Percentiles rank a stretch among this genome's conserved stretches.
These are phyloP conservation scores for Callinectes sapidus DNA, from an alignment of 2,888 invertebrate species.

Conservation along the genomic window DNA sequence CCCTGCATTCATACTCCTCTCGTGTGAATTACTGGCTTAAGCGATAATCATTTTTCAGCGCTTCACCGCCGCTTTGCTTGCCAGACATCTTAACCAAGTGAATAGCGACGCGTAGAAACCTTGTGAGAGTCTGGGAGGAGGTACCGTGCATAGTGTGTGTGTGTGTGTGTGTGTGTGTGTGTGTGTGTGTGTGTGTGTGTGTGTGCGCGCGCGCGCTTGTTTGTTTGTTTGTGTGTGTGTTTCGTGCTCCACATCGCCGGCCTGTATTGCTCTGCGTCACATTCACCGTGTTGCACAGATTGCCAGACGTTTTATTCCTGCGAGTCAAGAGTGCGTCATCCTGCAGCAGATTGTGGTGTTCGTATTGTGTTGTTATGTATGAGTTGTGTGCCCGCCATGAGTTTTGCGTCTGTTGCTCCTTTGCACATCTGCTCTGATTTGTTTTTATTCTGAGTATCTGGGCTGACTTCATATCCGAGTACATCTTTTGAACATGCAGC, in stretches of 20 bases:
- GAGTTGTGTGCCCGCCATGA: not conserved
- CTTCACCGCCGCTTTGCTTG: not conserved
- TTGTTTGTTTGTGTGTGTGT: too few species aligned
- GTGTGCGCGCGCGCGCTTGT: not conserved
- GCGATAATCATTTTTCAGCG: not conserved
- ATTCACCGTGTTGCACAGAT: not conserved
- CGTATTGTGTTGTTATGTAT: not conserved
- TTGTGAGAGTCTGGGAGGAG: not conserved
- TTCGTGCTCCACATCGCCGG: not conserved
- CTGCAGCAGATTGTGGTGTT: not conserved
- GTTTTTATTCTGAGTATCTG: not conserved
- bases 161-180: not conserved
- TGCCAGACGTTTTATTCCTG: not conserved
- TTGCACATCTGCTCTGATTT: not conserved
- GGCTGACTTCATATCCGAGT: not conserved
- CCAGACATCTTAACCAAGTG: not conserved
- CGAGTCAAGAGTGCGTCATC: not conserved
- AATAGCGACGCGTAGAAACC: not conserved
- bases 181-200: not conserved
- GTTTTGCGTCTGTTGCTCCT: not conserved
- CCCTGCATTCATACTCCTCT: not conserved
- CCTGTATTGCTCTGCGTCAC: not conserved
- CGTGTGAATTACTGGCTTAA: conserved; percentile 12
- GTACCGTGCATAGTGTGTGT: not conserved
- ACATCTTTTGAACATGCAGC: conserved; percentile 2